Evolutionary conservation across 2,888 invertebrate genomes (phyloP).

Genomic region (Thera obeliscata): DNA sequence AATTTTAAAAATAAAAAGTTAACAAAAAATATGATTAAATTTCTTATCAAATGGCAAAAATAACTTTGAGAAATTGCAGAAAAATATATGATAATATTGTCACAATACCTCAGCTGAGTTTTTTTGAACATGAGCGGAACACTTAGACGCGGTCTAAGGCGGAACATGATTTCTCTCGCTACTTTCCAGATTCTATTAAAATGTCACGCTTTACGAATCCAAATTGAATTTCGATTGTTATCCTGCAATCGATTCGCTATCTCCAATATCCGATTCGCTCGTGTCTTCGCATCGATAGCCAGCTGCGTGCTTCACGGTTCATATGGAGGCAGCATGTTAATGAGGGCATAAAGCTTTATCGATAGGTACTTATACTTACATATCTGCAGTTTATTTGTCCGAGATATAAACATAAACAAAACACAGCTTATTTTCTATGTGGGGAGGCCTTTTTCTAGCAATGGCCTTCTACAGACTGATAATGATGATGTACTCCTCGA

Average conservation of each 20-base stretch:
- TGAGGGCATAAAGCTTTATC: constrained; percentile 1
- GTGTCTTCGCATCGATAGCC: constrained; percentile 14
- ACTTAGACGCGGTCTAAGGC: too few relatives aligned
- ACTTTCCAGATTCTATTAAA: neutral
- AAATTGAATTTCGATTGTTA: constrained; percentile 9
- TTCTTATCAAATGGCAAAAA: too few relatives aligned
- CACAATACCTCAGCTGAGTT: too few relatives aligned
- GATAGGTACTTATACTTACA: neutral
- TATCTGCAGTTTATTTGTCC: neutral
- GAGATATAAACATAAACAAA: neutral
- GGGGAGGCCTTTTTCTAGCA: too few relatives aligned
- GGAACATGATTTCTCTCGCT: neutral
- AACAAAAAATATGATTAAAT: too few relatives aligned
- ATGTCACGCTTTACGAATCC: constrained; percentile 7
- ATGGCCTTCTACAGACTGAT: too few relatives aligned
- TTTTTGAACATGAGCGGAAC: neutral
- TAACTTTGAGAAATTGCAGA: too few relatives aligned
- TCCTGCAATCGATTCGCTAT: constrained; percentile 14
- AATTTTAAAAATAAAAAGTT: too few relatives aligned
- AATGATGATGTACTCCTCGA: too few relatives aligned
- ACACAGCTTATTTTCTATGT: too few relatives aligned
- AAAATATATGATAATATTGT: too few relatives aligned
- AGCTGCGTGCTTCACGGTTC: constrained; percentile 25
- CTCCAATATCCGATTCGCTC: constrained; percentile 12
- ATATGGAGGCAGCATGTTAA: constrained; percentile 16